These are phyloP conservation scores for Erebia epiphron DNA, from an alignment of 2,888 invertebrate species.

Conservation along the genomic window DNA sequence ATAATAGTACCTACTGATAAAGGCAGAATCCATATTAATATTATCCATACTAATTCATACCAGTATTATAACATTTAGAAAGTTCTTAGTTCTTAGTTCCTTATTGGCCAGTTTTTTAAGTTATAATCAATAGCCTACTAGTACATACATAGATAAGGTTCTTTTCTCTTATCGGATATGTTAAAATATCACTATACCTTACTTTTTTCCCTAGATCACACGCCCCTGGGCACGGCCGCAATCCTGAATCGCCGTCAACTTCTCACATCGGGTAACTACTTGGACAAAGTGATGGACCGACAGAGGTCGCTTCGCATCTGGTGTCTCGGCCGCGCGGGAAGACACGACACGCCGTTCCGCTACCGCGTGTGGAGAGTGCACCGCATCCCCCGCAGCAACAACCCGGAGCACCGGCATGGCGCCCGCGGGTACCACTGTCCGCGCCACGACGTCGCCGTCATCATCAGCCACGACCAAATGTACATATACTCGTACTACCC, in stretches of 20 bases:
- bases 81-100: no score
- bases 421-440: constrained; percentile 54
- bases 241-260: constrained; percentile 54
- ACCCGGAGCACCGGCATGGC: constrained; percentile 63
- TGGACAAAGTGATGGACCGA: constrained; percentile 50
- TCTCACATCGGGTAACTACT: constrained; percentile 53
- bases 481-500: constrained; percentile 44
- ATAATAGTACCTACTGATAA: no score
- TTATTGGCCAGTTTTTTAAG: no score
- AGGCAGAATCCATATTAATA: no score
- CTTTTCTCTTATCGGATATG: no score
- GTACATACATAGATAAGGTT: no score
- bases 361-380: constrained; percentile 56
- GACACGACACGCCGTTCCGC: constrained; percentile 51
- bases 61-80: no score
- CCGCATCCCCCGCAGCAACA: constrained; percentile 47
- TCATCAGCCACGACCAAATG: constrained; percentile 53
- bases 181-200: no score
- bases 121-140: no score
- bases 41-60: no score
- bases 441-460: constrained; percentile 54
- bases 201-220: constrained; percentile 47
- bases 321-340: constrained; percentile 53
- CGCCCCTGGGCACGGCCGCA: constrained; percentile 50
- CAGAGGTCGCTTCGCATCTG: constrained; percentile 56